Evolutionary conservation across 2,888 invertebrate species (phyloP).

Genomic region (Diadegma fenestrale): DNA sequence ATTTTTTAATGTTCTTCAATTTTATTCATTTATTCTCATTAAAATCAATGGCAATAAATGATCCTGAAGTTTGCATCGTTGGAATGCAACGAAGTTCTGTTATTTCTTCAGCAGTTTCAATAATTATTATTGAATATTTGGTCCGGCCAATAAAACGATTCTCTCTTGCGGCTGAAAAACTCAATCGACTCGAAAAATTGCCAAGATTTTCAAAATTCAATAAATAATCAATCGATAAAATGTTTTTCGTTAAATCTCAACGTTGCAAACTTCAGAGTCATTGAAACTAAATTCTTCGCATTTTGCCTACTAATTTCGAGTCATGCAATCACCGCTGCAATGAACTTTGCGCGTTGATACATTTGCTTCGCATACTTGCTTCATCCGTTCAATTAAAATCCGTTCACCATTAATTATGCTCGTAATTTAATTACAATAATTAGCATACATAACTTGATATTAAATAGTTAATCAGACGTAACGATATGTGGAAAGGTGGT

Average conservation of each 20-base stretch:
- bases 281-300: no score
- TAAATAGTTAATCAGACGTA: not conserved
- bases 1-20: conserved; percentile 16
- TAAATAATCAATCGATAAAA: no score
- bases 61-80: no score
- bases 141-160: no score
- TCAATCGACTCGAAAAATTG: no score
- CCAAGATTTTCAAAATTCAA: no score
- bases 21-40: not conserved
- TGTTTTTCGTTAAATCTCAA: no score
- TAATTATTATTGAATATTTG: no score
- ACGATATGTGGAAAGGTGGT: conserved; percentile 83
- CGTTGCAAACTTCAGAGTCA: no score
- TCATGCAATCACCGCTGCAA: not conserved
- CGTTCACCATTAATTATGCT: not conserved
- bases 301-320: not conserved
- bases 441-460: not conserved
- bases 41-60: not conserved
- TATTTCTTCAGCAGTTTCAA: no score
- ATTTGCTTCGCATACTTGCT: not conserved
- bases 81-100: no score
- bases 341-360: not conserved
- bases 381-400: not conserved
- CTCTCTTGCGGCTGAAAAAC: no score
- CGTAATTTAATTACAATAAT: not conserved